Evolutionary conservation across 2,888 invertebrate genomes (phyloP).

Genomic region (Dicycla oo): DNA sequence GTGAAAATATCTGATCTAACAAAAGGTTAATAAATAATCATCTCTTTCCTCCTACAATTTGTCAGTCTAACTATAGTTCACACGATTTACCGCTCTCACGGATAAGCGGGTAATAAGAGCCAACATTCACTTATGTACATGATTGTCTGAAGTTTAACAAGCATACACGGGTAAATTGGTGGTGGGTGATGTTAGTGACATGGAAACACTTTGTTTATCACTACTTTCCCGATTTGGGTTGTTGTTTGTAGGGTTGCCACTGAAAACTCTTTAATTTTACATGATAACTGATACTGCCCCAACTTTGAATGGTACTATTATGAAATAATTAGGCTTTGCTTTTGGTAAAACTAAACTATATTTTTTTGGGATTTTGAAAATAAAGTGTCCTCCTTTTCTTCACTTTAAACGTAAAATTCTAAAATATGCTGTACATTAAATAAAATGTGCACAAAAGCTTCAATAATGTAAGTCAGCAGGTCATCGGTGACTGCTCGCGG

Average conservation of each 20-base stretch:
- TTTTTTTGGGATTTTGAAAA: too few relatives aligned
- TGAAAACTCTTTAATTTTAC: background rate
- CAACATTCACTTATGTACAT: constrained; percentile 72
- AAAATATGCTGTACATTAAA: too few relatives aligned
- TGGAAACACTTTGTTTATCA: constrained; percentile 75
- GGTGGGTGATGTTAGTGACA: constrained; percentile 72
- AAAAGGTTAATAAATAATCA: constrained; percentile 70
- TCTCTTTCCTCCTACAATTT: constrained; percentile 71
- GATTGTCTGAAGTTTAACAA: constrained; percentile 75
- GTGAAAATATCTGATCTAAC: constrained; percentile 54
- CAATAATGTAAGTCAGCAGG: constrained; percentile 51
- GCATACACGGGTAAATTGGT: constrained; percentile 54
- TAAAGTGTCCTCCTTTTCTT: too few relatives aligned
- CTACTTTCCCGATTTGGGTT: constrained; percentile 72
- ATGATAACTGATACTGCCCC: background rate
- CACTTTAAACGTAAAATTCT: too few relatives aligned
- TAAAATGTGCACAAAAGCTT: background rate
- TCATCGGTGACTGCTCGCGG: constrained; percentile 44
- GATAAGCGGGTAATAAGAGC: constrained; percentile 62
- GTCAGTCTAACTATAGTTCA: constrained; percentile 69
- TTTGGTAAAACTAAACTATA: too few relatives aligned
- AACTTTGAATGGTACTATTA: background rate
- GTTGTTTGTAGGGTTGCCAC: constrained; percentile 65
- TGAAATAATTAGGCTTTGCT: background rate
- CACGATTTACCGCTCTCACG: constrained; percentile 70